Evolutionary conservation across 1,140 invertebrate species (phyloP).

Genomic region (Macrostomum lignano): DNA sequence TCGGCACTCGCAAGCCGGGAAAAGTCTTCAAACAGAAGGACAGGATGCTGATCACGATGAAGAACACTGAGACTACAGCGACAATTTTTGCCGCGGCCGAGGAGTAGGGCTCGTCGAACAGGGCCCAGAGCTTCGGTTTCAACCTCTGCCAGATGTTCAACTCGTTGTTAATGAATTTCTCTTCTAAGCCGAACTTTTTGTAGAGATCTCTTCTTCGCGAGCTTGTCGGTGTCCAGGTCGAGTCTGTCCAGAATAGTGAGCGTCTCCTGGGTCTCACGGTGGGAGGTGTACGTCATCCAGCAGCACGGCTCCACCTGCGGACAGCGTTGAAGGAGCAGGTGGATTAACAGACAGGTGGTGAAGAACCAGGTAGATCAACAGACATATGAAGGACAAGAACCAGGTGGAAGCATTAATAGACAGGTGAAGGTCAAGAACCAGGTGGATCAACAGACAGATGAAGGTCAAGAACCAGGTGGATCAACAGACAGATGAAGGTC

Average conservation of each 20-base stretch:
- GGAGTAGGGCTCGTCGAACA: constrained; percentile 67
- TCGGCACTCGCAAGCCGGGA: constrained; percentile 53
- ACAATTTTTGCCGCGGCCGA: constrained; percentile 55
- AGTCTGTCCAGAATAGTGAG: constrained; percentile 70
- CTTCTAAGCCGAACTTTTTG: constrained; percentile 58
- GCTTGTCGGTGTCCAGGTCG: constrained; percentile 56
- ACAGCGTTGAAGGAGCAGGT: too few relatives aligned
- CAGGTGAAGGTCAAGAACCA: too few relatives aligned
- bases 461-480: too few relatives aligned
- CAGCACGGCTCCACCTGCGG: constrained; percentile 69
- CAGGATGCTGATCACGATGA: constrained; percentile 63
- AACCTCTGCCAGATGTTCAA: constrained; percentile 44
- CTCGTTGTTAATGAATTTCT: constrained; percentile 43
- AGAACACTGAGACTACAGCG: constrained; percentile 56
- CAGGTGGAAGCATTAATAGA: too few relatives aligned
- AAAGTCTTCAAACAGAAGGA: constrained; percentile 80
- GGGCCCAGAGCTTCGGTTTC: constrained; percentile 55
- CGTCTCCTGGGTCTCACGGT: constrained; percentile 76
- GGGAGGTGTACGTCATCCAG: constrained; percentile 77
- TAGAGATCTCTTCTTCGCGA: constrained; percentile 59
- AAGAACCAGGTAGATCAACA: too few relatives aligned
- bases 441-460: too few relatives aligned
- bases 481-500: too few relatives aligned
- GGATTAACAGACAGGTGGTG: too few relatives aligned
- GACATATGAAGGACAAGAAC: too few relatives aligned